Evolutionary conservation across 2,888 invertebrate genomes (phyloP), one percentile per base, ranked within the genome.

Genomic region (Megaustenia siamemsis): DNA sequence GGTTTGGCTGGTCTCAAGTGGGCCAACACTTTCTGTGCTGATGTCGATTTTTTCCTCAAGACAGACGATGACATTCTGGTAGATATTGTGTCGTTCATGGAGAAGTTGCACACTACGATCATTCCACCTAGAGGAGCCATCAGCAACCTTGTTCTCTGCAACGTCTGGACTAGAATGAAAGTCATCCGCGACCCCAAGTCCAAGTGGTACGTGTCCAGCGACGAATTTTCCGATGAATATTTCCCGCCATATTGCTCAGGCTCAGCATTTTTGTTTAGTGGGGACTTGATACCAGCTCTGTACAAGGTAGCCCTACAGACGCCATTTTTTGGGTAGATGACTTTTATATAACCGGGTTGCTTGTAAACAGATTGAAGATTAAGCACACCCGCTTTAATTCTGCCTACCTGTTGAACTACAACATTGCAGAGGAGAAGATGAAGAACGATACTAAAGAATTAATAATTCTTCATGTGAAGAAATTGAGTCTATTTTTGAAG

Each of bases 251-350:
- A 95, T 89, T 95, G 94, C 90, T 94, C 94, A 10, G 95, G 95
- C 15, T 94, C 94, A 63, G 94, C 93, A 4, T 93, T 93, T 82
- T 84, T 94, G 1, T 96, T 97, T 3, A 96, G 96, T 83, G 95
- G 96, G 0, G 94, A 95, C 87, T 95, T 96, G 1, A 96, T 96
- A 0, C 91, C 92, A 32, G 94, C 94, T 35, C 92, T 98, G 78
- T 94, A 96, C 38, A 92, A 94, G 4, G 95, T 95, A 75, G 96
- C 96, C 0, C 96, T 96, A 90, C 94, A 93, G 12, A 94, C 95
- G n/a, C 94, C 95, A 32, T 97, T 96, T 90, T 98, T 98, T 98
- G 98, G 98, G 97, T 98, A 86, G 98, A 98, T 92, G 98, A 98
- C 93, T 96, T 97, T 71, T 96, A 96, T 93, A 94, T 98, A 0